Conservation (phyloP, 53 echinoderm and acorn worm genomes). For the Stichopus horrens region DNA sequence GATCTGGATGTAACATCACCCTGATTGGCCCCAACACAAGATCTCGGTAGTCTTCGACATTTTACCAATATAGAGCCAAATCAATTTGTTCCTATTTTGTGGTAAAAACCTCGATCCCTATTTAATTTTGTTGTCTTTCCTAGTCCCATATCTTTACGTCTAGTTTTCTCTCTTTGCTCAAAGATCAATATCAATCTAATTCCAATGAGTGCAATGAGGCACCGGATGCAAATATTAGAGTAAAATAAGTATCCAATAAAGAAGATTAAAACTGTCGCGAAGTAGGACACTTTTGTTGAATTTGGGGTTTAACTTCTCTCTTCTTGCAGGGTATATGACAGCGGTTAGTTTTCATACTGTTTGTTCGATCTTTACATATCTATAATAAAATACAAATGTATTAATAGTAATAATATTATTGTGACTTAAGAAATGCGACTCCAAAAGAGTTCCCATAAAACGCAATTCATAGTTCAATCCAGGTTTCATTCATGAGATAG, state of each 20-base stretch:
- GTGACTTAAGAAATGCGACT: too few species aligned
- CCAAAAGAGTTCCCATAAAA: too few species aligned
- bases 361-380: too few species aligned
- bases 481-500: too few species aligned
- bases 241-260: neutral
- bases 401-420: too few species aligned
- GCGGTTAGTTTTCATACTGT: too few species aligned
- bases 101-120: neutral
- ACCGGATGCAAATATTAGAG: slow-evolving; percentile 22
- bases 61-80: neutral
- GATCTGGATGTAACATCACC: too few species aligned
- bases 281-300: neutral
- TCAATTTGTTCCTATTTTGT: slow-evolving; percentile 36
- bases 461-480: too few species aligned
- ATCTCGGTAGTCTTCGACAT: neutral
- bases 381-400: too few species aligned
- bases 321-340: too few species aligned
- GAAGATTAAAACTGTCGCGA: neutral
- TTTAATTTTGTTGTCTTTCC: neutral
- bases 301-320: neutral
- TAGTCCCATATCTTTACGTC: slow-evolving; percentile 5
- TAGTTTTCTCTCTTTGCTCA: neutral
- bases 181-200: slow-evolving; percentile 36
- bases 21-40: too few species aligned
- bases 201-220: slow-evolving; percentile 11